Base-by-base conservation (phyloP, 2,888 invertebrate genomes). In the Agelastica alni region DNA sequence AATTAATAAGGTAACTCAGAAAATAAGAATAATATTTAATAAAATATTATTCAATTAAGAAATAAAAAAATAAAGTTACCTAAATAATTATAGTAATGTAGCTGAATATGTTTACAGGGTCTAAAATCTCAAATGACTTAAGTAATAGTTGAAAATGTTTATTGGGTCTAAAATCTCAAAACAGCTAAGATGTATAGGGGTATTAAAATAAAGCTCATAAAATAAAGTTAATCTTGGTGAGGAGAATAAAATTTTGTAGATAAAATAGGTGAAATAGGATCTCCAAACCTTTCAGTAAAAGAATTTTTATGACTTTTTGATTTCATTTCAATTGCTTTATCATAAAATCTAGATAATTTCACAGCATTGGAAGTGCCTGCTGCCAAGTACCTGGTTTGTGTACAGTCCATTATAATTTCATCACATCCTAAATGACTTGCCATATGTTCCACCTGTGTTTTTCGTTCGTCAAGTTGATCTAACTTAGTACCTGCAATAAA, bases 361-460 rank as follows among this genome's bases (percentile, higher is more conserved):
- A 98, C 95, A 5, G 96, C 88, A 73, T 96, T 95, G 52, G 94
- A 93, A 2, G 93, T 91, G 1, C 96, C 97, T 3, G 97, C 93
- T n/a, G 94, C 92, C 56, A 97, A 78, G 61, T 92, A 91, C 61
- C 92, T 87, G 0, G 81, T 77, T 67, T 87, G 85, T 62, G 84
- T 81, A 63, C 84, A 85, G 68, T 87, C 95, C 59, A 97, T 80
- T 77, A 89, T 87, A 70, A 97, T 91, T 81, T 96, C 96, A 76
- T 96, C 96, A 1, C 93, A 92, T 0, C 93, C 91, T 75, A 93
- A 94, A 75, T 95, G 93, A 68, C 91, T 91, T 1, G 96, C 94
- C 71, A 91, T 81, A 18, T 81, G 84, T 44, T 85, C 57, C 12
- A 45, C 6, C 20, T 53, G 60, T 47, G 85, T 81, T 43, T 89